Base-by-base conservation (phyloP, 2,888 invertebrate genomes). In the Hybos culiciformis region DNA sequence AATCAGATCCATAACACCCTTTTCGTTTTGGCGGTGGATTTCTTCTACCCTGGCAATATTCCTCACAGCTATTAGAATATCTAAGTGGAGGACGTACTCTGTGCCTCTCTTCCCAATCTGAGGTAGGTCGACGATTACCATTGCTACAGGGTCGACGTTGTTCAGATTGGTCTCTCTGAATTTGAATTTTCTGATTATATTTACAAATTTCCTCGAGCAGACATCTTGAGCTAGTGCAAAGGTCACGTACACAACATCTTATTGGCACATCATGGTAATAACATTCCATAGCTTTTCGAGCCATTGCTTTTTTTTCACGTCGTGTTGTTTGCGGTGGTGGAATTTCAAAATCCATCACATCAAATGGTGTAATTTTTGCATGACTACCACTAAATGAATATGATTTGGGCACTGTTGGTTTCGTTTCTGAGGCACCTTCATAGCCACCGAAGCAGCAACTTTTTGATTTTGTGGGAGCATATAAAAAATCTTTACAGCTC, bases 361-460 rank as follows among this genome's bases (percentile, higher is more conserved):
- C 64, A 45, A 64, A 64, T n/a, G 64, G 64, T 51, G 59, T 62
- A 2, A 63, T 64, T 52, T 63, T 63, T 6, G 52, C 52, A 5
- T 53, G 51, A 23, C 50, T 50, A 50, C 62, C 62, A 51, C 64
- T 63, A 31, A 66, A 66, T 9, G 66, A 66, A 50, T 66, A 65
- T 5, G 66, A 66, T 47, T 67, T 67, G 44, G 66, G 65, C 51
- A 66, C 62, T 23, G 19, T 51, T 41, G 39, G 41, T 33, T 2
- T 29, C 6, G 18, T 39, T 26, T 11, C n/a, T 39, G 17, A 17
- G 23, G 29, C 54, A 5, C n/a, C n/a, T n/a, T 59, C 58, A 26
- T 62, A 56, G 24, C 61, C 58, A 44, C 60, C 61, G 47, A 66
- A 64, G 47, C 62, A 65, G 48, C 66, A 67, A 46, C 66, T 66